phyloP scores from a whole-genome alignment of 2,797 vertebrate genomes.

The Crax fasciolata region DNA sequence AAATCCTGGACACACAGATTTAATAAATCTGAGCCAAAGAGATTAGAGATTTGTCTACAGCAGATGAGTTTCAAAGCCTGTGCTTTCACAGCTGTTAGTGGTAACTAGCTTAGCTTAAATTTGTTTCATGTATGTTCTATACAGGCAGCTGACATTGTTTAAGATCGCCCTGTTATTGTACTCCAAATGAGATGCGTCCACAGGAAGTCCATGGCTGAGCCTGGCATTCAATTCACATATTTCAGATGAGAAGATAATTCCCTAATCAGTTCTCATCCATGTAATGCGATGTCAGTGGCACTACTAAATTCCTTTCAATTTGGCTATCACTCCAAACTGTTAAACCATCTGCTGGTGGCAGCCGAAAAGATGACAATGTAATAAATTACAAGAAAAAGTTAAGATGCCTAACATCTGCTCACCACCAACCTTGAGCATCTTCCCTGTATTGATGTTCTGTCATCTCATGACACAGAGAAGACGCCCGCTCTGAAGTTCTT shows the following conservation, averaged over 20 bases:
- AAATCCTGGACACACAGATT: conserved; percentile 68
- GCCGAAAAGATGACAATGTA: conserved; percentile 41
- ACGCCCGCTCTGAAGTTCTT: conserved; percentile 28
- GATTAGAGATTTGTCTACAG: conserved; percentile 75
- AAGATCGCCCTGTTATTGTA: background rate
- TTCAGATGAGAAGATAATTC: conserved; percentile 38
- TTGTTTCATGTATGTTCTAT: conserved; percentile 43
- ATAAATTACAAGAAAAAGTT: conserved; percentile 57
- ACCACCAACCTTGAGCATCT: conserved; percentile 3
- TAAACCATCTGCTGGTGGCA: conserved; percentile 63
- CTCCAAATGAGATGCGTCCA: conserved; percentile 9
- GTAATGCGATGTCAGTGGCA: background rate
- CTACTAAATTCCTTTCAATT: conserved; percentile 44
- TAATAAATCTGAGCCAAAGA: conserved; percentile 74
- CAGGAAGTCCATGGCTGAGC: background rate
- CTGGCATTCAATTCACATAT: background rate
- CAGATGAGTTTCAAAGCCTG: conserved; percentile 64
- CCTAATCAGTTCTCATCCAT: background rate
- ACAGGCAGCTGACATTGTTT: background rate
- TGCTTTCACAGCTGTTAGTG: conserved; percentile 67
- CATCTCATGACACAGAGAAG: conserved; percentile 18
- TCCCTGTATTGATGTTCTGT: conserved; percentile 38
- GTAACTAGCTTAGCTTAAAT: conserved; percentile 67
- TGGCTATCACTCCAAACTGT: conserved; percentile 40
- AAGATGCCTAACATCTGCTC: conserved; percentile 59